Conservation (phyloP, 2,797 vertebrate genomes). For the Vultur gryphus region DNA sequence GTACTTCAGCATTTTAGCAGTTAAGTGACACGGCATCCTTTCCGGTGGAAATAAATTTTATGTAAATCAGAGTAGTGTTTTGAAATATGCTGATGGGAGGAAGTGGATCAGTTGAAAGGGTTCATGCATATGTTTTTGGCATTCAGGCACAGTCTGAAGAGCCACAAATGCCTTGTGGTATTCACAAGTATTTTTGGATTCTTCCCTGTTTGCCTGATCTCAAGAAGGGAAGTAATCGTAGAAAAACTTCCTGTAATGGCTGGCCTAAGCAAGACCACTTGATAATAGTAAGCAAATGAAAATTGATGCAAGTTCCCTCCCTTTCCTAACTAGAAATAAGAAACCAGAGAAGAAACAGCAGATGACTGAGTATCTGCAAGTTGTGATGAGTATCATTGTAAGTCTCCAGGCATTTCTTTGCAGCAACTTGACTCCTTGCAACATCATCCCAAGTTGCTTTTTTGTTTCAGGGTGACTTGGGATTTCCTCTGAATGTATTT, state of each 20-base stretch:
- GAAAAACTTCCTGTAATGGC: neutral
- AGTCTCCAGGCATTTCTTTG: neutral
- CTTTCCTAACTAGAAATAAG: neutral
- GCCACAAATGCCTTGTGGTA: neutral
- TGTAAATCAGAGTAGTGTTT: neutral
- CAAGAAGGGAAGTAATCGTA: neutral
- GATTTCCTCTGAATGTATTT: conserved; percentile 44
- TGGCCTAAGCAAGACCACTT: neutral
- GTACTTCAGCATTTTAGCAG: neutral
- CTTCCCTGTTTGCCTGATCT: neutral
- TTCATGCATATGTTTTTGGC: neutral
- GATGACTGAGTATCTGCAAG: neutral
- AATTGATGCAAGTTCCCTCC: neutral
- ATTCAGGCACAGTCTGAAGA: neutral
- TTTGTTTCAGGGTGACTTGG: neutral
- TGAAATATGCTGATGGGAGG: neutral
- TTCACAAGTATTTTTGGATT: neutral
- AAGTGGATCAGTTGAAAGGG: neutral
- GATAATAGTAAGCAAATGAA: neutral
- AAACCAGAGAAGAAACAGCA: neutral
- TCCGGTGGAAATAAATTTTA: neutral
- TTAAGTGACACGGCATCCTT: neutral
- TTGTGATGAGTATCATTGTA: neutral
- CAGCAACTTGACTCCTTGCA: neutral
- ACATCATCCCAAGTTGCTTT: neutral